Evolutionary conservation across 1,140 invertebrate species (phyloP).

Genomic region (Drosophila sproati): DNA sequence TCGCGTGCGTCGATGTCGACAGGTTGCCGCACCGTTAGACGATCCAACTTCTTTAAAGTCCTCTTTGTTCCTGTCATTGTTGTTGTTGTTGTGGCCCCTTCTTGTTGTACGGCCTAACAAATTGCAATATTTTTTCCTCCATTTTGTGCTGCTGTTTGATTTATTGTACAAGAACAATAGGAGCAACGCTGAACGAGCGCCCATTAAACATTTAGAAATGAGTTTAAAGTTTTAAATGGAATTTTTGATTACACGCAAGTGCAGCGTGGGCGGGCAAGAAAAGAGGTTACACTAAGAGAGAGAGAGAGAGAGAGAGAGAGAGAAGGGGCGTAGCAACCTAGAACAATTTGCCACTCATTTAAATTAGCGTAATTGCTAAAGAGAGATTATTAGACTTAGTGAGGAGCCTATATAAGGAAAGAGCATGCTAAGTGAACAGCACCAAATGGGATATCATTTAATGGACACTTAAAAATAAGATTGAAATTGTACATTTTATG

Average conservation of each 20-base stretch:
- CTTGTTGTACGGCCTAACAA: conserved; percentile 63
- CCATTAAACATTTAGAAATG: conserved; percentile 82
- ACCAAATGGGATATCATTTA: not conserved
- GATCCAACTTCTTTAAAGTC: conserved; percentile 54
- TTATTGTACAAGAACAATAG: conserved; percentile 56
- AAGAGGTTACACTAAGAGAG: not conserved
- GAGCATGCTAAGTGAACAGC: too few species aligned
- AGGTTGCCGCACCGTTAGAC: conserved; percentile 77
- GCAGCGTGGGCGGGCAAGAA: not conserved
- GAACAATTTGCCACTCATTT: conserved; percentile 49
- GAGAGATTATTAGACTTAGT: conserved; percentile 31
- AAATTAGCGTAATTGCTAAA: conserved; percentile 48
- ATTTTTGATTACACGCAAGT: conserved; percentile 69
- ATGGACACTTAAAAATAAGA: not conserved
- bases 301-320: too few species aligned
- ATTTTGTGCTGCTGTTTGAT: conserved; percentile 45
- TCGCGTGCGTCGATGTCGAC: conserved; percentile 65
- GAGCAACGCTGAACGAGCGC: conserved; percentile 55
- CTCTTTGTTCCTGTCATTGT: conserved; percentile 42
- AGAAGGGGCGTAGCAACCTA: conserved; percentile 4
- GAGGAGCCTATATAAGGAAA: not conserved
- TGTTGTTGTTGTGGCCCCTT: conserved; percentile 21
- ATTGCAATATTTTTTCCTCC: conserved; percentile 64
- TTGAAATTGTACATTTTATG: conserved; percentile 8
- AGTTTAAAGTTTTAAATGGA: conserved; percentile 82